Percentiles rank a stretch among this genome's conserved stretches.
phyloP scores from a whole-genome alignment of 2,113 vertebrate genomes.

The Agelaius phoeniceus region DNA sequence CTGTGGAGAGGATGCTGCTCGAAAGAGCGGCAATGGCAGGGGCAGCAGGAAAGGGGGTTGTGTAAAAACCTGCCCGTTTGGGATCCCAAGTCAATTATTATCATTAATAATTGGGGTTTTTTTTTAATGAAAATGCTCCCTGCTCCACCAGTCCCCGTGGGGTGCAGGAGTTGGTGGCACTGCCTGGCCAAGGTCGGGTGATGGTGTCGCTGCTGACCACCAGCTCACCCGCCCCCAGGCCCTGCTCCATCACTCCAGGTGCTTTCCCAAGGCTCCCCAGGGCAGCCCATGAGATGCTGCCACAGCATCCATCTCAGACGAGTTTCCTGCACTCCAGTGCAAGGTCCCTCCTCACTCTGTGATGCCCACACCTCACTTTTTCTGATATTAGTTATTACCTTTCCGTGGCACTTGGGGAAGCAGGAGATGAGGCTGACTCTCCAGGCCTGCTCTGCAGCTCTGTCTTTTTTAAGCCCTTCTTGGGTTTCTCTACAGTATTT shows the following conservation, averaged over 20 bases:
- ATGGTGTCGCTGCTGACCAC: neutral
- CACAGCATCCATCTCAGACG: neutral
- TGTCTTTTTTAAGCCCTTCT: neutral
- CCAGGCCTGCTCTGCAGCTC: neutral
- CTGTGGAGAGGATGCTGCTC: conserved; percentile 73
- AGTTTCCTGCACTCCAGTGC: neutral
- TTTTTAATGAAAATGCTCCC: neutral
- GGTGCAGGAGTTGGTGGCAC: neutral
- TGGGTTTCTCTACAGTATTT: neutral
- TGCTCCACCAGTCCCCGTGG: neutral
- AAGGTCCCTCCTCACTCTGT: neutral
- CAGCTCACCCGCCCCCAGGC: neutral
- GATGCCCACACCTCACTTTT: neutral
- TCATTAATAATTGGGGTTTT: neutral
- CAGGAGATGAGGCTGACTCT: neutral
- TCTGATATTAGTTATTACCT: neutral
- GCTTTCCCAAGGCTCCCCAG: neutral
- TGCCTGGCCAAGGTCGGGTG: neutral
- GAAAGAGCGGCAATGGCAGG: conserved; percentile 73
- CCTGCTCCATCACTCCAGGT: neutral
- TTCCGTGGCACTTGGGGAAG: neutral
- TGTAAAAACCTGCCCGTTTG: neutral
- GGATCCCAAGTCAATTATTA: neutral
- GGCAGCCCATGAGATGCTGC: rapidly evolving
- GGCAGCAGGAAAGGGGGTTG: conserved; percentile 64